Evolutionary conservation across 30 jellyfish, hydroid and myxozoan species (phyloP).

Genomic region (Rhopilema esculentum): DNA sequence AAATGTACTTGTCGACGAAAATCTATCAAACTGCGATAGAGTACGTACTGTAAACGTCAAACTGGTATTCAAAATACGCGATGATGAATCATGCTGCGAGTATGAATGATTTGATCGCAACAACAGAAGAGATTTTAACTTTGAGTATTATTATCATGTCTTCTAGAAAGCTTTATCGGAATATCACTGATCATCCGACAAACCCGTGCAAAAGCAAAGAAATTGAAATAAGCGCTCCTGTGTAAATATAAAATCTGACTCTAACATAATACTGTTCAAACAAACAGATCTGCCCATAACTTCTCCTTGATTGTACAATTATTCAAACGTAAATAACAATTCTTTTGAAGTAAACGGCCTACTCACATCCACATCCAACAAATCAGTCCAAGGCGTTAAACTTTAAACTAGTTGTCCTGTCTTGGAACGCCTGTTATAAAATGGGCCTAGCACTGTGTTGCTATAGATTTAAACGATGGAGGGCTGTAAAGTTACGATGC

Average conservation of each 20-base stretch:
- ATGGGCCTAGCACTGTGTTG: background rate
- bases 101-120: background rate
- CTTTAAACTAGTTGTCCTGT: background rate
- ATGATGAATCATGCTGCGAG: background rate
- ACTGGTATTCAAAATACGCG: background rate
- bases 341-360: background rate
- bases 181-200: background rate
- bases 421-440: background rate
- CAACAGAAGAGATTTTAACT: background rate
- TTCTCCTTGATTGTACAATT: background rate
- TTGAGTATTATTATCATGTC: background rate
- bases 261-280: background rate
- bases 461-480: background rate
- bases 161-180: background rate
- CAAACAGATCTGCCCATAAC: background rate
- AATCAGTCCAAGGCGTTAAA: background rate
- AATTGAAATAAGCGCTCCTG: background rate
- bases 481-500: background rate
- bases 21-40: background rate
- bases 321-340: background rate
- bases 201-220: background rate
- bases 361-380: background rate
- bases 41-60: background rate
- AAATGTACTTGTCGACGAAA: background rate
- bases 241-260: background rate